A percentile compares a stretch with the other conserved stretches of the same genome.
Evolutionary conservation across 2,888 invertebrate species (phyloP).

Genomic region (Halocaridina rubra): DNA sequence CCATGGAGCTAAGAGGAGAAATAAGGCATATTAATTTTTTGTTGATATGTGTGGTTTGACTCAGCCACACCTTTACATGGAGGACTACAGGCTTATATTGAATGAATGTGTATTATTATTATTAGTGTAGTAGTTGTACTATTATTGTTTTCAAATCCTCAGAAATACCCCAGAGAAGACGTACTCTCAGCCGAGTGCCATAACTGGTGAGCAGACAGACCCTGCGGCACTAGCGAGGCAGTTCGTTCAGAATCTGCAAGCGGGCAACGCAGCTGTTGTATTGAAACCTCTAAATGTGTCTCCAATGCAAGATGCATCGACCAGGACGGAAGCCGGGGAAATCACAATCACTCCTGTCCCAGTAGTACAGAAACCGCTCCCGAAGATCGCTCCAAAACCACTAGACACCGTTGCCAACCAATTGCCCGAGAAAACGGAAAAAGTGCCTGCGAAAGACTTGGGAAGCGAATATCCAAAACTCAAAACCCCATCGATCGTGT

Average conservation of each 20-base stretch:
- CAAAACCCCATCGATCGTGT: not conserved
- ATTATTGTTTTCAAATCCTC: not conserved
- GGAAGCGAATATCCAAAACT: not conserved
- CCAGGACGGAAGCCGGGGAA: not conserved
- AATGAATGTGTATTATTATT: too few relatives aligned
- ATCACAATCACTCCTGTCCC: not conserved
- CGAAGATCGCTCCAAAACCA: slow-evolving; percentile 33
- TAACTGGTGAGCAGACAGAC: not conserved
- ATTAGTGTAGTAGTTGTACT: too few relatives aligned
- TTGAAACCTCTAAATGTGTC: not conserved
- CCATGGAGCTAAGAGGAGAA: too few relatives aligned
- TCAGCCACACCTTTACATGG: too few relatives aligned
- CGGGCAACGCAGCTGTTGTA: not conserved
- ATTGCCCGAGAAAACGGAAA: not conserved
- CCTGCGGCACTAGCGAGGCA: not conserved
- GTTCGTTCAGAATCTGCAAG: not conserved
- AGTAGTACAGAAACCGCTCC: not conserved
- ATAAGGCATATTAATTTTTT: too few relatives aligned
- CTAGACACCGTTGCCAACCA: slow-evolving; percentile 1
- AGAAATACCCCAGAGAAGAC: not conserved
- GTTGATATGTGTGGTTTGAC: too few relatives aligned
- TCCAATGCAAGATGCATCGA: not conserved
- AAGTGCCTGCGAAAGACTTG: not conserved
- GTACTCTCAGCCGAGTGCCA: not conserved
- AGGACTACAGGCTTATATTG: too few relatives aligned